These are phyloP conservation scores for Frieseomelitta varia DNA, from an alignment of 1,140 invertebrate species.

Conservation along the genomic window DNA sequence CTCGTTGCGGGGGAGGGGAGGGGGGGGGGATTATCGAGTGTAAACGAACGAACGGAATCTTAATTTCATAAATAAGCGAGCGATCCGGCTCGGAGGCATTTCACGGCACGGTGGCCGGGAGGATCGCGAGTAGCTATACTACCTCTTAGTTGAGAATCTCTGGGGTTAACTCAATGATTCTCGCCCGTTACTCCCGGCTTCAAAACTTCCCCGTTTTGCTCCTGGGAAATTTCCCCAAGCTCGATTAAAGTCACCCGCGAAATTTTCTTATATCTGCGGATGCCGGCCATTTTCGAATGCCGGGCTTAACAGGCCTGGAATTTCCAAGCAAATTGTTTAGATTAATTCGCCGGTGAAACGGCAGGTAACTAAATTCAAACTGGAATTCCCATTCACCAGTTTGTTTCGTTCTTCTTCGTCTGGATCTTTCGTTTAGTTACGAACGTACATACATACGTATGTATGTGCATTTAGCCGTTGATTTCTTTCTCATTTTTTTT, in stretches of 20 bases:
- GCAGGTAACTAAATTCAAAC: not conserved
- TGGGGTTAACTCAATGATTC: conserved; percentile 31
- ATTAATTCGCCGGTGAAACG: not conserved
- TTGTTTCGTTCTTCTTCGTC: not conserved
- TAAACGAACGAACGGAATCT: not conserved
- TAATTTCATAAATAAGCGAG: conserved; percentile 15
- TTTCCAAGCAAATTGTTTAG: conserved; percentile 8
- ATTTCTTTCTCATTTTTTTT: no score
- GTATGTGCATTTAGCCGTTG: not conserved
- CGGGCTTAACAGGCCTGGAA: not conserved
- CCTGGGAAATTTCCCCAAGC: conserved; percentile 28
- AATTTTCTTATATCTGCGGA: conserved; percentile 28
- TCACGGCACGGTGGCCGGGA: not conserved
- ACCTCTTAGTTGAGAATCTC: conserved; percentile 6
- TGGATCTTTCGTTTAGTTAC: not conserved
- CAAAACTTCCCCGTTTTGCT: conserved; percentile 13
- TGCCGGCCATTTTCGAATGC: not conserved
- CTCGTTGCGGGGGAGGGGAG: not conserved
- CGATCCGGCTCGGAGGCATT: not conserved
- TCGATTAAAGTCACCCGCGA: conserved; percentile 25
- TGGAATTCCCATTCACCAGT: not conserved
- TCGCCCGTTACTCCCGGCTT: conserved; percentile 22
- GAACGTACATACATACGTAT: no score
- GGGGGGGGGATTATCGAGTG: not conserved
- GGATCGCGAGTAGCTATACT: not conserved